Percentiles rank a stretch among this genome's conserved stretches.
Conservation (phyloP, 1,140 invertebrate genomes). For the Drosophila saltans region DNA sequence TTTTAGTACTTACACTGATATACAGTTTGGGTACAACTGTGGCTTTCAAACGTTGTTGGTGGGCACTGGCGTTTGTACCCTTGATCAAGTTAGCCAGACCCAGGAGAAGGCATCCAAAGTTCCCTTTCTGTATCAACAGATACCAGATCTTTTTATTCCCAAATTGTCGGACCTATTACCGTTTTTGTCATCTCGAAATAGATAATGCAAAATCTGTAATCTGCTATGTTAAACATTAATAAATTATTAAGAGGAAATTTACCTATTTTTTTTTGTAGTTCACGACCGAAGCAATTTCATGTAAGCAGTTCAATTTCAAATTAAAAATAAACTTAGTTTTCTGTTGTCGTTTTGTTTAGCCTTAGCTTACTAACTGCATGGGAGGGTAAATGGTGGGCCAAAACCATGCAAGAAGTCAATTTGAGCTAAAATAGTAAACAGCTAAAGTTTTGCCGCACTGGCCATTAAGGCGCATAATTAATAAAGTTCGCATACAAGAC, state of each 20-base stretch:
- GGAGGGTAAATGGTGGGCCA: not conserved
- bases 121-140: constrained; percentile 41
- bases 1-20: constrained; percentile 48
- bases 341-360: constrained; percentile 37
- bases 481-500: constrained; percentile 67
- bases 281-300: not conserved
- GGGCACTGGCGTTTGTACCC: constrained; percentile 48
- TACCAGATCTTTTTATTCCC: constrained; percentile 51
- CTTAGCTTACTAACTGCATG: constrained; percentile 23
- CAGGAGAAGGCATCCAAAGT: constrained; percentile 35
- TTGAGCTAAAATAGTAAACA: constrained; percentile 45
- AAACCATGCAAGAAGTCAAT: constrained; percentile 22
- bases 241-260: no score
- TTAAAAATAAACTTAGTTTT: constrained; percentile 47
- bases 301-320: constrained; percentile 56
- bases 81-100: constrained; percentile 25
- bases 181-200: constrained; percentile 46
- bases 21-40: constrained; percentile 62
- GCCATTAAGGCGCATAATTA: constrained; percentile 68
- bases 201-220: constrained; percentile 9
- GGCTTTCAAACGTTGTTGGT: constrained; percentile 62
- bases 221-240: no score
- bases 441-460: constrained; percentile 46
- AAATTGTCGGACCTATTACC: constrained; percentile 44
- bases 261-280: not conserved